A percentile compares a stretch with the other conserved stretches of the same genome.
Evolutionary conservation across 2,113 vertebrate species (phyloP).

Genomic region (Oncorhynchus clarkii): DNA sequence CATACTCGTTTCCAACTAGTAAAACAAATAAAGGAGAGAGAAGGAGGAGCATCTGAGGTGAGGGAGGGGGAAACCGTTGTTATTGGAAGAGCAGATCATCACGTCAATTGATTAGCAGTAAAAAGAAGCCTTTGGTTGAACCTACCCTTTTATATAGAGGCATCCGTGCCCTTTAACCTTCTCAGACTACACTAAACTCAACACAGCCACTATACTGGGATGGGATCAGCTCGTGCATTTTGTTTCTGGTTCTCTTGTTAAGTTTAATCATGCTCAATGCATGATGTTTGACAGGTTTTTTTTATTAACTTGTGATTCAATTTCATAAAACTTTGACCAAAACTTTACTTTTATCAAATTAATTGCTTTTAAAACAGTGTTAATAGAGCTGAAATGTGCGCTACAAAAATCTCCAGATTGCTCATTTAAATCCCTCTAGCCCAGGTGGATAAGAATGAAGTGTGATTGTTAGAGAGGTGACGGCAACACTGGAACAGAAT

Average conservation of each 20-base stretch:
- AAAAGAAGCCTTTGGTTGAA: conserved; percentile 59
- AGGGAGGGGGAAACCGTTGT: conserved; percentile 50
- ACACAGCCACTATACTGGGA: neutral
- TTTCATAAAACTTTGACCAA: neutral
- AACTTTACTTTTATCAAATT: neutral
- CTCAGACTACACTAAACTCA: conserved; percentile 34
- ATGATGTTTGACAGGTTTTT: neutral
- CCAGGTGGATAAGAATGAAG: conserved; percentile 29
- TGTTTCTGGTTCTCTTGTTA: too few species aligned
- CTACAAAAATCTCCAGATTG: neutral
- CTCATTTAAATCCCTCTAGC: conserved; percentile 27
- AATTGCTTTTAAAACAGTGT: too few species aligned
- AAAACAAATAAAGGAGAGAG: conserved; percentile 62
- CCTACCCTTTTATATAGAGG: conserved; percentile 42
- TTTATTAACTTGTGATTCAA: neutral
- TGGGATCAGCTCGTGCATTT: too few species aligned
- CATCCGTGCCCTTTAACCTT: conserved; percentile 58
- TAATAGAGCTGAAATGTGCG: neutral
- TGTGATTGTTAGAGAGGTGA: conserved; percentile 53
- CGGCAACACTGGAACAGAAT: conserved; percentile 67
- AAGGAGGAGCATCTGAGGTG: conserved; percentile 51
- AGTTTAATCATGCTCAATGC: too few species aligned
- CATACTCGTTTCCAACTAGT: conserved; percentile 62
- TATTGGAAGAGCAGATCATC: conserved; percentile 61
- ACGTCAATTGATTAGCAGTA: conserved; percentile 67